phyloP scores from a whole-genome alignment of 1,140 invertebrate genomes.

The Lepidostoma basale region DNA sequence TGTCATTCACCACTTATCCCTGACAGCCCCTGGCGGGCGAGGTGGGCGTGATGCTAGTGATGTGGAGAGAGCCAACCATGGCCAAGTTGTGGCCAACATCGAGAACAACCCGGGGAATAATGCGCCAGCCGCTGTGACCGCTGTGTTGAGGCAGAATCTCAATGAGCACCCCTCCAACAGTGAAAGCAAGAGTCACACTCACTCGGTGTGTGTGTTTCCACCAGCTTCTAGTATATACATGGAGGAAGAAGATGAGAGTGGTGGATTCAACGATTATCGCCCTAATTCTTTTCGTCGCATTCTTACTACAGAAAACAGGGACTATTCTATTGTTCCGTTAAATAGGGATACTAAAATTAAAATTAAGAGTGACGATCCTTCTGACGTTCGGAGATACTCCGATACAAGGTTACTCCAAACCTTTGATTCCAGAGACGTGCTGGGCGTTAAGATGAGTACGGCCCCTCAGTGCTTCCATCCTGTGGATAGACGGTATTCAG shows the following conservation, averaged over 20 bases:
- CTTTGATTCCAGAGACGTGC: slow-evolving; percentile 34
- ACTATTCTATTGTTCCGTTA: slow-evolving; percentile 45
- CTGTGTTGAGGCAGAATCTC: slow-evolving; percentile 36
- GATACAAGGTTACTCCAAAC: slow-evolving; percentile 55
- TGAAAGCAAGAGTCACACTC: slow-evolving; percentile 14
- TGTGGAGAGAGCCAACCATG: slow-evolving; percentile 42
- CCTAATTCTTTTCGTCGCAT: slow-evolving; percentile 53
- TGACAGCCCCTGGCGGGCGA: slow-evolving; percentile 51
- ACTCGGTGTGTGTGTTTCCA: slow-evolving; percentile 27
- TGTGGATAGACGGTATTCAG: slow-evolving; percentile 19
- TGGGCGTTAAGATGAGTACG: slow-evolving; percentile 33
- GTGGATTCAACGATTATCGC: slow-evolving; percentile 57
- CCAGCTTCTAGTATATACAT: slow-evolving; percentile 26
- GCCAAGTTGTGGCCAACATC: slow-evolving; percentile 66
- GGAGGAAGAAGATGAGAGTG: slow-evolving; percentile 60
- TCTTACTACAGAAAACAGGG: slow-evolving; percentile 47
- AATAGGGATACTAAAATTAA: slow-evolving; percentile 39
- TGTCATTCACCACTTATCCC: slow-evolving; percentile 50
- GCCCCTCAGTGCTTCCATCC: slow-evolving; percentile 37
- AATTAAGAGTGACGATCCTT: slow-evolving; percentile 44
- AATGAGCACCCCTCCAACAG: slow-evolving; percentile 34
- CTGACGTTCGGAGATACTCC: slow-evolving; percentile 55
- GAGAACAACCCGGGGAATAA: slow-evolving; percentile 60
- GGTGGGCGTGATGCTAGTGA: slow-evolving; percentile 49
- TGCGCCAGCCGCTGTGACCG: slow-evolving; percentile 48